Evolutionary conservation across 2,113 vertebrate genomes (phyloP), one percentile per base, ranked within the genome.

Genomic region (Furnarius figulus): DNA sequence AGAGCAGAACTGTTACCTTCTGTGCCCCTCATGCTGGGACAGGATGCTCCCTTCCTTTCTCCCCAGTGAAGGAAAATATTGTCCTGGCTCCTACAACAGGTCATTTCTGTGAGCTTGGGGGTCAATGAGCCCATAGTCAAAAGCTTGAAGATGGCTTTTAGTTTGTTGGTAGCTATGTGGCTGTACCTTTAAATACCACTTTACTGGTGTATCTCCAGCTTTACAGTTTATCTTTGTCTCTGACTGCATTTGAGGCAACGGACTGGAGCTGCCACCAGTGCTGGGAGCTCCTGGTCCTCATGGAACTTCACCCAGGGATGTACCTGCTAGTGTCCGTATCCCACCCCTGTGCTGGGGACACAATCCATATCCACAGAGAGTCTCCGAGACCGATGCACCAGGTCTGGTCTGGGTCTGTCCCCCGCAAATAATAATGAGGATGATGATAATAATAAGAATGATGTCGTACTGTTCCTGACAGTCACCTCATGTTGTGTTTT

Each of bases 11-110:
- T 61, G 14, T 50, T 70, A n/a, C 49, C 8, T 80, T 49, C 25
- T 0, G 0, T 49, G 58, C 21, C 39, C 40, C 53, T 66, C 2
- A 1, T 19, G 21, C 58, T 85, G 59, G 49, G 27, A 23, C 44
- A 68, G 27, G n/a, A 40, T 73, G 74, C 18, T 76, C 18, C 63
- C 20, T 83, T 77, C 44, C 14, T 47, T 35, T 83, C 22, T 78
- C 9, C 13, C n/a, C 8, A 35, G 19, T 42, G 39, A 42, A 42
- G 40, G n/a, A 44, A 87, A 83, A 58, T 33, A 25, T 0, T 61
- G n/a, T n/a, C 52, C 22, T 61, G n/a, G 46, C 30, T 63, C 30
- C 66, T 52, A 31, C 23, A 55, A 30, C 28, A 59, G 49, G 14
- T 49, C 3, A 4, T n/a, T 74, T 56, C 8, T 71, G 65, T 30